These are phyloP conservation scores for Neoniphon sammara DNA, from an alignment of 2,797 vertebrate species.

Conservation along the genomic window DNA sequence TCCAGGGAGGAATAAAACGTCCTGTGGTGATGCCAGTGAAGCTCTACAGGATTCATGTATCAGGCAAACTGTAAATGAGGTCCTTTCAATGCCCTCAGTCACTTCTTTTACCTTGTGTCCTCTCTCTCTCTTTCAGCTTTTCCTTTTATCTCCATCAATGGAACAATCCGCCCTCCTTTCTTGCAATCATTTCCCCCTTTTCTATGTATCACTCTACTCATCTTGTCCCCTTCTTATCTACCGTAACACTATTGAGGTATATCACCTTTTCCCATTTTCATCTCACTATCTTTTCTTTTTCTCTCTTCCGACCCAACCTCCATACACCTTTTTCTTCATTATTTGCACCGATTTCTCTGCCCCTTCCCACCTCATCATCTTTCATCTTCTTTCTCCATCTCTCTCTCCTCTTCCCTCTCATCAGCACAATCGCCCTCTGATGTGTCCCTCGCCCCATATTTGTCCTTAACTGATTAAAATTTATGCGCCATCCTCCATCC, in stretches of 20 bases:
- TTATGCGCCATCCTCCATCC: constrained; percentile 37
- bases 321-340: constrained; percentile 23
- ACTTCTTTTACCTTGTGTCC: constrained; percentile 44
- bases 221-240: constrained; percentile 57
- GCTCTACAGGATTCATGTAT: constrained; percentile 20
- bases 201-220: constrained; percentile 49
- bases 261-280: constrained; percentile 50
- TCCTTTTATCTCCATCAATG: constrained; percentile 31
- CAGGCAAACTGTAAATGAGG: constrained; percentile 45
- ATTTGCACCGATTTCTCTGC: constrained; percentile 18
- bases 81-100: constrained; percentile 41
- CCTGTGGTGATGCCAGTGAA: constrained; percentile 19
- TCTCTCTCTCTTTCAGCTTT: constrained; percentile 17
- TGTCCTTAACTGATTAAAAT: constrained; percentile 60
- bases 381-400: constrained; percentile 44
- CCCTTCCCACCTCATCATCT: constrained; percentile 36
- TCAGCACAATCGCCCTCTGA: constrained; percentile 47
- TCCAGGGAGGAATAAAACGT: constrained; percentile 25
- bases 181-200: constrained; percentile 30
- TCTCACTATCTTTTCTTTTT: constrained; percentile 48
- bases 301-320: background rate
- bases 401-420: constrained; percentile 23
- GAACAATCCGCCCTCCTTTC: constrained; percentile 23
- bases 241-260: constrained; percentile 7
- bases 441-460: constrained; percentile 18